phyloP scores from a whole-genome alignment of 2,888 invertebrate genomes.

The Pantelozetes paolii region DNA sequence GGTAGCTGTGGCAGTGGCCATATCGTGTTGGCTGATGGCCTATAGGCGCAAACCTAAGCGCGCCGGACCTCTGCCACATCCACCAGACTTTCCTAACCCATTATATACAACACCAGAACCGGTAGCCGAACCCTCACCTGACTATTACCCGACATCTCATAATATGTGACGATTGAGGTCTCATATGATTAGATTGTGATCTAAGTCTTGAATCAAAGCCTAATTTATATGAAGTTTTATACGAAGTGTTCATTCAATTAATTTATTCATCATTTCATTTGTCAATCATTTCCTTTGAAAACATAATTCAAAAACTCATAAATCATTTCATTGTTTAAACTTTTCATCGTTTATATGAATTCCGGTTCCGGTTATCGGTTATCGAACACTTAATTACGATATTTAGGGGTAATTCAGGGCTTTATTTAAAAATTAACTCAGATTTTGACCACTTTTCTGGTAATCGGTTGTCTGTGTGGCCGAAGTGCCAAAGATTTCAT shows the following conservation, averaged over 20 bases:
- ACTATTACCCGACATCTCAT: constrained; percentile 59
- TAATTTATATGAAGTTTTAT: no score
- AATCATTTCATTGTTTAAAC: constrained; percentile 11
- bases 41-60: constrained; percentile 76
- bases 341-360: not conserved
- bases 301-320: not conserved
- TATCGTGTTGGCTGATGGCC: constrained; percentile 92
- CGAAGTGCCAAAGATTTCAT: constrained; percentile 32
- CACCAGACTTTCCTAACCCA: constrained; percentile 91
- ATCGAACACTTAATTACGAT: not conserved
- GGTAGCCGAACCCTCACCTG: constrained; percentile 74
- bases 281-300: not conserved
- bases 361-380: constrained; percentile 29
- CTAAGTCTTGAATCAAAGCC: constrained; percentile 32
- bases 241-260: constrained; percentile 32
- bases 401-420: constrained; percentile 22
- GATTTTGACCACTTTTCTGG: constrained; percentile 32
- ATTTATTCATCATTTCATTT: constrained; percentile 27
- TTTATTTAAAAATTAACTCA: constrained; percentile 5
- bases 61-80: constrained; percentile 84
- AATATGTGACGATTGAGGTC: constrained; percentile 30
- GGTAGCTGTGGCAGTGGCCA: constrained; percentile 88
- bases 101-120: constrained; percentile 78
- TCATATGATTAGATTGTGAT: not conserved
- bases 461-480: constrained; percentile 10